A percentile compares a stretch with the other conserved stretches of the same genome.
Evolutionary conservation across 1,140 invertebrate species (phyloP).

Genomic region (Oscheius sp.): DNA sequence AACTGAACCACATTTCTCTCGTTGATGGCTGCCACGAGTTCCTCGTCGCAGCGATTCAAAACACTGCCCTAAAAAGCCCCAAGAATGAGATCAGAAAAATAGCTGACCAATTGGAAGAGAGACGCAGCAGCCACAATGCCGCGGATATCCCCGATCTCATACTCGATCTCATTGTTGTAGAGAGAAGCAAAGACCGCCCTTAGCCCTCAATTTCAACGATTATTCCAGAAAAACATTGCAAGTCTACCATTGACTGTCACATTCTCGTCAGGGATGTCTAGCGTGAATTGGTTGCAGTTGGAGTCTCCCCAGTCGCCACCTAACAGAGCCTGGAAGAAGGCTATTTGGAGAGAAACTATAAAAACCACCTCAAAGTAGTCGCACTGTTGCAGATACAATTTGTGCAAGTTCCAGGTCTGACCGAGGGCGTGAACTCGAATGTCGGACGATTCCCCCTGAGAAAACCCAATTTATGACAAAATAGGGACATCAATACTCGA

Average conservation of each 20-base stretch:
- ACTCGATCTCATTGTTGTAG: constrained; percentile 8
- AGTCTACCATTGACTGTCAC: not conserved
- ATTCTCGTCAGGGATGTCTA: not conserved
- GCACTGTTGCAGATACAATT: constrained; percentile 2
- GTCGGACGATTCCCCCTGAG: constrained; percentile 1
- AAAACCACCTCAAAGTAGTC: not conserved
- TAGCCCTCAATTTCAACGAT: not conserved
- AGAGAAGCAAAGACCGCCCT: constrained; percentile 6
- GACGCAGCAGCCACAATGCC: constrained; percentile 3
- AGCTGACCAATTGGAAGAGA: not conserved
- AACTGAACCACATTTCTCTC: not conserved
- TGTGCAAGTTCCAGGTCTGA: not conserved
- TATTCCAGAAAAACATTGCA: not conserved
- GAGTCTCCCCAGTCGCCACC: constrained; percentile 2
- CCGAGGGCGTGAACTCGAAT: not conserved
- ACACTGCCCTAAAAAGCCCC: not conserved
- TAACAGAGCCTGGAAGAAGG: not conserved
- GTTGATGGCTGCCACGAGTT: not conserved
- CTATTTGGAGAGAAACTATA: not conserved
- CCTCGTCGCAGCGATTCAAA: constrained; percentile 2
- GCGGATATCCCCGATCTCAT: not conserved
- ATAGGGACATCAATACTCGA: not conserved
- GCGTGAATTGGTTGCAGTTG: not conserved
- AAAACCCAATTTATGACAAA: not conserved
- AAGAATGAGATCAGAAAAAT: not conserved